A percentile compares a stretch with the other conserved stretches of the same genome.
phyloP scores from a whole-genome alignment of 2,113 vertebrate genomes.

The Engraulis encrasicolus region DNA sequence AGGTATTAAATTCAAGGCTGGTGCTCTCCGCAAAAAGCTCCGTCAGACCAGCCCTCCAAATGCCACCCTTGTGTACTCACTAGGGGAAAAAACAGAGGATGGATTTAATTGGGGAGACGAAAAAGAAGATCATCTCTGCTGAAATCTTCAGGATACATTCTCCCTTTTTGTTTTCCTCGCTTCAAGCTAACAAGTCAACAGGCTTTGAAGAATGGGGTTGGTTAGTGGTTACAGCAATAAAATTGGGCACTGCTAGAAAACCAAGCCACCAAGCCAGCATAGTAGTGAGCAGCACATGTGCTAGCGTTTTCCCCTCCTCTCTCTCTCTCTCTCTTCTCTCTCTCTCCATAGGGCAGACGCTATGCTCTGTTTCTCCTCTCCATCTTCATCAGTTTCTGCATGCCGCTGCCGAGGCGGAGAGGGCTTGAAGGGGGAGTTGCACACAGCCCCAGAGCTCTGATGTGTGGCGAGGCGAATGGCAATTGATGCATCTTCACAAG shows the following conservation, averaged over 20 bases:
- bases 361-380: not conserved
- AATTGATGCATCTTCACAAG: not conserved
- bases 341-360: not conserved
- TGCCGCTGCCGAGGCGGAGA: not conserved
- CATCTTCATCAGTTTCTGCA: not conserved
- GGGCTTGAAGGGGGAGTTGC: not conserved
- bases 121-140: not conserved
- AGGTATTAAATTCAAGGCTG: not conserved
- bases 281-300: not conserved
- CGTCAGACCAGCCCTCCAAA: not conserved
- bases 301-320: not conserved
- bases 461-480: not conserved
- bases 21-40: not conserved
- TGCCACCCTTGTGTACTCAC: not conserved
- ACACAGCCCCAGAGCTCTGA: not conserved
- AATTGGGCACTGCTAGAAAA: not conserved
- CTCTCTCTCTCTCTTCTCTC: no score
- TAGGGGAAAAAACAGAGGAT: not conserved
- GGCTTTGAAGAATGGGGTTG: constrained; percentile 15
- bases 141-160: not conserved
- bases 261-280: not conserved
- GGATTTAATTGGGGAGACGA: not conserved
- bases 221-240: not conserved
- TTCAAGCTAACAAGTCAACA: not conserved
- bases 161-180: not conserved